Base-by-base conservation (phyloP, 2,113 vertebrate genomes). In the Bothrops jararaca region DNA sequence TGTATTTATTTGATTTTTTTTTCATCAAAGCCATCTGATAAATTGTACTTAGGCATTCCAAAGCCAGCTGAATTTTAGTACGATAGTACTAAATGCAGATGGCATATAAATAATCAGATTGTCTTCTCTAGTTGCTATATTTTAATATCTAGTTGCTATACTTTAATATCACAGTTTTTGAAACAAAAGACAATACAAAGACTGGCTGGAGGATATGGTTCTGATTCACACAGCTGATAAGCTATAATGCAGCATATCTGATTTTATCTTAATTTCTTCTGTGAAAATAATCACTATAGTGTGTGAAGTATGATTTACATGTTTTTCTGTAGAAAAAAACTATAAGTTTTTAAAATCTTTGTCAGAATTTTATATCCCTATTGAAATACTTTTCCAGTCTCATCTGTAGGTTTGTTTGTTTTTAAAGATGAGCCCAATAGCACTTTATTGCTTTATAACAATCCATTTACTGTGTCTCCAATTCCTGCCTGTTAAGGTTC, bases 11-110 rank as follows among this genome's bases (percentile, higher is more conserved):
- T 53, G 23, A 29, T 9, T 4, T 92, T 92, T 94, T 0, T 58
- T 58, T 4, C 45, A 29, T 34, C 56, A 42, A 39, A 60, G 45
- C 92, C 90, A 42, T 15, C 39, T 64, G 52, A 24, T 29, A 29
- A 4, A 54, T 80, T 53, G 11, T 88, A 64, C 24, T 34, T 52
- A 56, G 86, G 8, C 7, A 29, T 53, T 53, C 34, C 57, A 50
- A 57, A 58, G 39, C 5, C 24, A 54, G 15, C 64, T 86, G 22
- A 86, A 53, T 42, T 90, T 58, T 50, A 86, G 29, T 22, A 60
- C 7, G 20, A 39, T 45, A 26, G 18, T 89, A 39, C 95, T 95
- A 95, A 96, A 53, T 90, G 34, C 10, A 85, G 87, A 45, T 29
- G 0, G 22, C 29, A 13, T 1, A 1, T 11, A 26, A 87, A 23